These are phyloP conservation scores for Dendrocincla tyrannina DNA, from an alignment of 2,797 vertebrate species.

Conservation along the genomic window DNA sequence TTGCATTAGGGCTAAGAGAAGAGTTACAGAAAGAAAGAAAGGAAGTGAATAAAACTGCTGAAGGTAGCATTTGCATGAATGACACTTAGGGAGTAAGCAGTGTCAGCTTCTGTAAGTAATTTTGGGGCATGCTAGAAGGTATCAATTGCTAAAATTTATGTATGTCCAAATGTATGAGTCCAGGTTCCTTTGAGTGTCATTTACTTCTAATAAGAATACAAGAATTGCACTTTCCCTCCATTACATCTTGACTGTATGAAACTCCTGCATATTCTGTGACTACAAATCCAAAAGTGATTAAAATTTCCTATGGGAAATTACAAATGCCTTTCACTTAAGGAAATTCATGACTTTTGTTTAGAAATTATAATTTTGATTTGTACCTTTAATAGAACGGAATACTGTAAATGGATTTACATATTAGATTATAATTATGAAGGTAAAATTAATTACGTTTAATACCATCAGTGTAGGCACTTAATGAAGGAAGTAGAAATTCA, in stretches of 20 bases:
- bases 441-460: slow-evolving; percentile 62
- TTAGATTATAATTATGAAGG: slow-evolving; percentile 60
- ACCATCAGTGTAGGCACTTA: slow-evolving; percentile 8
- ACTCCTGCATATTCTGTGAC: not conserved
- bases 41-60: not conserved
- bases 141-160: not conserved
- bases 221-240: not conserved
- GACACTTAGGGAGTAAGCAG: not conserved
- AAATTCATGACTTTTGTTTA: slow-evolving; percentile 51
- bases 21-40: not conserved
- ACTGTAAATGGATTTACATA: slow-evolving; percentile 56
- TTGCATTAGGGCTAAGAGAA: not conserved
- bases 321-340: slow-evolving; percentile 6
- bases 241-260: not conserved
- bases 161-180: not conserved
- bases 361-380: slow-evolving; percentile 57
- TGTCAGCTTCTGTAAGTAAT: not conserved
- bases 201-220: not conserved
- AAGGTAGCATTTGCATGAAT: not conserved
- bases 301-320: slow-evolving; percentile 52
- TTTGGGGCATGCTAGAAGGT: not conserved
- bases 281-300: slow-evolving; percentile 11
- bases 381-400: slow-evolving; percentile 49
- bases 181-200: not conserved
- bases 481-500: slow-evolving; percentile 58